Evolutionary conservation across 2,888 invertebrate species (phyloP), one percentile per base, ranked within the genome.

Genomic region (Serripes groenlandicus): DNA sequence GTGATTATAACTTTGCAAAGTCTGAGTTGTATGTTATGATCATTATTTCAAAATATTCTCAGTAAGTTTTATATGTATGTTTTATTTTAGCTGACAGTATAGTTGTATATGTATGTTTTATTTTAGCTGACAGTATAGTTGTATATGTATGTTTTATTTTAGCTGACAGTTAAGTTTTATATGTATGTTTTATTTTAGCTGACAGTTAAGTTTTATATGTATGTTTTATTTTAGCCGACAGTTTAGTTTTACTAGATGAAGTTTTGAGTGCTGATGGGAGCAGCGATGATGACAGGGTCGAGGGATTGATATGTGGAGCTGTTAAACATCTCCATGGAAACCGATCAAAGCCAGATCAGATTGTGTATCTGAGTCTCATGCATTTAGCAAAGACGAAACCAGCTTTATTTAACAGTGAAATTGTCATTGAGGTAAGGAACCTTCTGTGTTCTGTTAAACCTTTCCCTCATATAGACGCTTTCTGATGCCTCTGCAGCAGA

Each of bases 231-330:
- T 18, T 79, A 94, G 97, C 97, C 86, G 98, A 98, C 83, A 96
- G 97, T 18, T 96, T 96, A 7, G 97, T 97, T 81, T 95, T 98
- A 26, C 96, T 98, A 21, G 96, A 96, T 28, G 96, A 96, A 93
- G 96, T 98, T 3, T 95, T 97, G 66, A 96, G 97, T 83, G 97
- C 97, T 3, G 95, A 97, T 83, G 97, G 97, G 84, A 96, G 96
- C 76, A 97, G 96, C 83, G 98, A 98, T 93, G 96, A 96, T 74
- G 98, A 95, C 66, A 92, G 91, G 77, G 97, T 93, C 96, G 97
- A 95, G 96, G 97, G 94, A 96, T 96, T 97, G 9, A 95, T 99
- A n/a, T 97, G 98, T 89, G 98, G 98, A 0, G 97, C 97, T n/a
- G 96, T 98, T 37, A 97, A 97, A 91, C 96, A 96, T 0, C 95